phyloP scores from a whole-genome alignment of 2,113 vertebrate species.

The Solea solea region DNA sequence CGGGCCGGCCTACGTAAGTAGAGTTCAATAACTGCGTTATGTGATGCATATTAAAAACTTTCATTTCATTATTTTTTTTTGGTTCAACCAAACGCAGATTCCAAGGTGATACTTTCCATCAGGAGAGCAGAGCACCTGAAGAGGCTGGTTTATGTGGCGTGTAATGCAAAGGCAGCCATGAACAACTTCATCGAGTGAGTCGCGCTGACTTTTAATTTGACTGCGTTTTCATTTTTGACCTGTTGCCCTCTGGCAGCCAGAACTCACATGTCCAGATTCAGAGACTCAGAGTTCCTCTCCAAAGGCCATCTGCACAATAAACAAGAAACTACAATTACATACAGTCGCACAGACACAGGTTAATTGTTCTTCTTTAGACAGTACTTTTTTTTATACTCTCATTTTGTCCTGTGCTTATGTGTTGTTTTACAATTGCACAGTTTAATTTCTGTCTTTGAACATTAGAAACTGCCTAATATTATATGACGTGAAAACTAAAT shows the following conservation, averaged over 20 bases:
- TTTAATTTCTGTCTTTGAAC: no score
- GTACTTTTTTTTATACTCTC: no score
- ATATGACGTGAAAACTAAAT: not conserved
- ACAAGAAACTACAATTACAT: no score
- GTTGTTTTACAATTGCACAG: no score
- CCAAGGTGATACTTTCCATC: slow-evolving; percentile 93
- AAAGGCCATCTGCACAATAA: no score
- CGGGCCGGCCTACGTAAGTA: slow-evolving; percentile 95
- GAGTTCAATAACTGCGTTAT: not conserved
- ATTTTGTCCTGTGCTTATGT: no score
- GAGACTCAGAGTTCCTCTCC: no score
- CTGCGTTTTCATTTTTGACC: no score
- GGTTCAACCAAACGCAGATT: slow-evolving; percentile 81
- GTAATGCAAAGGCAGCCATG: slow-evolving; percentile 95
- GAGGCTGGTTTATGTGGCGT: slow-evolving; percentile 93
- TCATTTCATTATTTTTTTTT: slow-evolving; percentile 1
- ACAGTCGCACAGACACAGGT: no score
- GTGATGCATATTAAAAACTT: accelerated
- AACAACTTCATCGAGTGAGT: slow-evolving; percentile 97
- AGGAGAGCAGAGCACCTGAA: slow-evolving; percentile 91
- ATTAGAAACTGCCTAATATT: not conserved
- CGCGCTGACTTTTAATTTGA: not conserved
- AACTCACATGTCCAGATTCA: no score
- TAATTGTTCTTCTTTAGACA: no score
- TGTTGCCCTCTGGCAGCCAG: no score